Base-by-base conservation (phyloP, 2,797 vertebrate species). In the Coreius guichenoti region DNA sequence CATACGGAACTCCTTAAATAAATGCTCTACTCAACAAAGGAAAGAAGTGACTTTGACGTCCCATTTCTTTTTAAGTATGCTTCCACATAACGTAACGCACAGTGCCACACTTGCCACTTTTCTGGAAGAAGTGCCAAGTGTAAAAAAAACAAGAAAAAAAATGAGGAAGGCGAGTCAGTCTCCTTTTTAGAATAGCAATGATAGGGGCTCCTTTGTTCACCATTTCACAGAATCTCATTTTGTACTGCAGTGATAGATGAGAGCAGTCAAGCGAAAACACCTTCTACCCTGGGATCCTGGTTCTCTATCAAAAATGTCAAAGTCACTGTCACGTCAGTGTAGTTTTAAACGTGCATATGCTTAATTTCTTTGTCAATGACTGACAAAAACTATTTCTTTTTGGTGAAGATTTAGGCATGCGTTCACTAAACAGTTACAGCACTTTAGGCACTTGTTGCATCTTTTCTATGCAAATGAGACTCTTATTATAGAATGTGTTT, bases 321-420 rank as follows among this genome's bases (percentile, higher is more conserved):
- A 87, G 90, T 87, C 89, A 77, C 86, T 87, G 87, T 70, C 83
- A 85, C 83, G 74, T 90, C 84, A 90, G 82, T 90, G 90, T 90
- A 82, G 43, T 83, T 80, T 77, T 81, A 33, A 67, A 29, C 76
- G 39, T 74, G 73, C 68, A 85, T 81, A 61, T 43, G 75, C 47
- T 88, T 90, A 29, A 8, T 78, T 75, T 68, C 68, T 88, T 88
- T 36, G 54, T 90, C 85, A 36, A 86, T 47, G 19, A 29, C 80
- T 26, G 75, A 82, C 74, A 73, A 68, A 54, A 68, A 31, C 26
- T 1, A 72, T 82, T 88, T 70, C 33, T 54, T 77, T 36, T 26
- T 43, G 70, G 76, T 65, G 39, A 39, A 39, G 33, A 56, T 74
- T 29, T 54, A 36, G 49, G 5, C 49, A 19, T 36, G 29, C 1